Percentiles rank a stretch among this genome's conserved stretches.
Conservation (phyloP, 2,797 vertebrate genomes). For the Simalia tracyae region DNA sequence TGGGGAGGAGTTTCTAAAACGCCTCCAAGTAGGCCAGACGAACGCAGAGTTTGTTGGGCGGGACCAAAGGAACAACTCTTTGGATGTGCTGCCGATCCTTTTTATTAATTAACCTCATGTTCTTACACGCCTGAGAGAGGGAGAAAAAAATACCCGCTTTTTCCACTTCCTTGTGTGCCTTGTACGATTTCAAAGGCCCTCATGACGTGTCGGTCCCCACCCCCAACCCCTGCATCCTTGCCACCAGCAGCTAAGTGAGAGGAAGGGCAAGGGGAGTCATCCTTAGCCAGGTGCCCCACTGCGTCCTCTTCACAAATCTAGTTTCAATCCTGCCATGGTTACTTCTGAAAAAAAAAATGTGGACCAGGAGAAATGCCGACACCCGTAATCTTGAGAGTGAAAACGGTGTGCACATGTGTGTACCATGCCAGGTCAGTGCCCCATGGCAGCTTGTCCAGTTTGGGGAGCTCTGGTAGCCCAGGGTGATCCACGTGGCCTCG, state of each 20-base stretch:
- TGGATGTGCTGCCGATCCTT: not conserved
- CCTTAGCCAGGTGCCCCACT: not conserved
- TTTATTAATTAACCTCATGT: not conserved
- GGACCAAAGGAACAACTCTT: no score
- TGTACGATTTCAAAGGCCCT: not conserved
- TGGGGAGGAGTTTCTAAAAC: no score
- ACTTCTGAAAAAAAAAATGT: not conserved
- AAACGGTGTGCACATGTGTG: not conserved
- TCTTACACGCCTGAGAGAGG: not conserved
- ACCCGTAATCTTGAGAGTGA: not conserved
- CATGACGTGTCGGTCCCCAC: not conserved
- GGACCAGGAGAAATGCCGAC: not conserved
- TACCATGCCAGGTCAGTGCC: no score
- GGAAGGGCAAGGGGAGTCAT: conserved; percentile 10
- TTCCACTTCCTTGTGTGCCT: not conserved
- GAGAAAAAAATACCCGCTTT: not conserved
- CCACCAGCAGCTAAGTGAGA: not conserved
- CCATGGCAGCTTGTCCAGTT: no score
- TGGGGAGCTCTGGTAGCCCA: no score
- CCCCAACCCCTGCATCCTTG: not conserved
- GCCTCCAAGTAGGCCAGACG: no score
- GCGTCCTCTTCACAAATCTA: not conserved
- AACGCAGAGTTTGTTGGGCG: no score
- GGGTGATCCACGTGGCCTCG: no score
- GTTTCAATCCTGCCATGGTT: not conserved